These are phyloP conservation scores for Apotomis betuletana DNA, from an alignment of 2,888 invertebrate genomes.

Conservation along the genomic window DNA sequence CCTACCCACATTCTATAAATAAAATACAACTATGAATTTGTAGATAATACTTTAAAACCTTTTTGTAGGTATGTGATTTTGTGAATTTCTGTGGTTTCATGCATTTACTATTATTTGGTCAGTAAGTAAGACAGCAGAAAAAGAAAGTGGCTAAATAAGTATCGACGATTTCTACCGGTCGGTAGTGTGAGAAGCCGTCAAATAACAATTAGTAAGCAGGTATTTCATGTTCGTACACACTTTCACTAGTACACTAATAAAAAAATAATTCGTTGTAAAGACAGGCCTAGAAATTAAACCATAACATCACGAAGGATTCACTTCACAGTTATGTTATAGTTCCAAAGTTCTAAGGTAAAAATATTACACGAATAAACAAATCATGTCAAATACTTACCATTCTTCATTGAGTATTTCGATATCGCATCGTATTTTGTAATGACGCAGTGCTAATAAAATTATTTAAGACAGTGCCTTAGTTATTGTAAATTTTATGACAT, in stretches of 20 bases:
- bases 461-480: neutral
- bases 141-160: constrained; percentile 13
- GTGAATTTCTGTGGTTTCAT: neutral
- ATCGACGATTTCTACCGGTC: constrained; percentile 7
- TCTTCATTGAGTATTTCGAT: constrained; percentile 56
- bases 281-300: too few relatives aligned
- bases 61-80: too few relatives aligned
- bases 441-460: constrained; percentile 31
- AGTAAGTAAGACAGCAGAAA: neutral
- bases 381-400: constrained; percentile 59
- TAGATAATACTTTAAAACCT: too few relatives aligned
- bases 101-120: neutral
- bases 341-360: neutral
- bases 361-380: constrained; percentile 25
- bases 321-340: neutral
- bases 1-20: neutral
- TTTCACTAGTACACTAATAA: constrained; percentile 9
- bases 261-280: neutral
- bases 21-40: too few relatives aligned
- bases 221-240: constrained; percentile 6
- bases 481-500: constrained; percentile 8
- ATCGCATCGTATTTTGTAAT: constrained; percentile 63
- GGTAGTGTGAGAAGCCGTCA: neutral
- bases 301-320: neutral
- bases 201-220: constrained; percentile 8